These are phyloP conservation scores for Anoplius nigerrimus DNA, from an alignment of 2,888 invertebrate genomes.

Conservation along the genomic window DNA sequence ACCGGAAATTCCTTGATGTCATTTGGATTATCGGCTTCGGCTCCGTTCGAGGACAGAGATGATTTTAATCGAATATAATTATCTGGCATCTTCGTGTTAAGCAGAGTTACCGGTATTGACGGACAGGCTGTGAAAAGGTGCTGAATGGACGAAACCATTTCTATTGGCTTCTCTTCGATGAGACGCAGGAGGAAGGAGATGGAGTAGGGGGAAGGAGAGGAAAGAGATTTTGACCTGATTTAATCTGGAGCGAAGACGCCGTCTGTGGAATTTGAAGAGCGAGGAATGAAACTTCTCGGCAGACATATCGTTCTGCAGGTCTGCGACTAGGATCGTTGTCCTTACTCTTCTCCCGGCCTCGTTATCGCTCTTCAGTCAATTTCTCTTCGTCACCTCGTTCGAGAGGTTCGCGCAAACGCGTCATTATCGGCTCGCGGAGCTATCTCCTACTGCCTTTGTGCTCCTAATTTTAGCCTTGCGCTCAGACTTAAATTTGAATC, in stretches of 20 bases:
- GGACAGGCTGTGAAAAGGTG: conserved; percentile 14
- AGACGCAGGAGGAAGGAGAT: too few relatives aligned
- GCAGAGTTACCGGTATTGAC: conserved; percentile 39
- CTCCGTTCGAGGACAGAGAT: conserved; percentile 59
- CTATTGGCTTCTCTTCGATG: neutral
- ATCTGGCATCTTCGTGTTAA: conserved; percentile 65
- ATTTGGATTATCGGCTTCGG: conserved; percentile 66
- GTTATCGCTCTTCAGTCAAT: too few relatives aligned
- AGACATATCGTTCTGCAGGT: too few relatives aligned
- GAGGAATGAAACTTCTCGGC: neutral
- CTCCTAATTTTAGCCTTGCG: too few relatives aligned
- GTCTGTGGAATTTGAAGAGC: conserved; percentile 24
- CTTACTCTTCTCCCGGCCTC: too few relatives aligned
- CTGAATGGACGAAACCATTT: too few relatives aligned
- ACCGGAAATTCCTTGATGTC: conserved; percentile 54
- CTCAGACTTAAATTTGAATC: too few relatives aligned
- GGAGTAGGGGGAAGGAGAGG: neutral
- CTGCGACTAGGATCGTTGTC: too few relatives aligned
- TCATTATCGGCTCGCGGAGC: too few relatives aligned
- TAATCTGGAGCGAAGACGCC: conserved; percentile 20
- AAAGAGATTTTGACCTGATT: conserved; percentile 18
- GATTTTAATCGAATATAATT: conserved; percentile 72
- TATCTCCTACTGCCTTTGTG: too few relatives aligned
- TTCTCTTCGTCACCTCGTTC: too few relatives aligned
- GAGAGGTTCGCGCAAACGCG: too few relatives aligned